Conservation (phyloP, 2,797 vertebrate species). For the Buphagus erythrorhynchus region DNA sequence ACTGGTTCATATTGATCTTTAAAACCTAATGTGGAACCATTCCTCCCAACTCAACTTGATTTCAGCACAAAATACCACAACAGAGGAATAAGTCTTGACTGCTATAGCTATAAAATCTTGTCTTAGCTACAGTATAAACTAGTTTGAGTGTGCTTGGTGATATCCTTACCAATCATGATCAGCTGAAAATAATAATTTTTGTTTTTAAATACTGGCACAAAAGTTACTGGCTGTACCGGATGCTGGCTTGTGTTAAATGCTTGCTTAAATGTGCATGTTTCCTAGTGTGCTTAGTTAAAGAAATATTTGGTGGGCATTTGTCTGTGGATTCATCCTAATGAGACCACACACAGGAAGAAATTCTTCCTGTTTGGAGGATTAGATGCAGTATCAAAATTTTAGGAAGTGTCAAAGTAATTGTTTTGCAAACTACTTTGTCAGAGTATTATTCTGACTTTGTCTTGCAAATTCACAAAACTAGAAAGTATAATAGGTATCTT, state of each 20-base stretch:
- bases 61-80: neutral
- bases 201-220: neutral
- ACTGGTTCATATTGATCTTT: neutral
- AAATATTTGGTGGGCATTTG: neutral
- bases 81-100: neutral
- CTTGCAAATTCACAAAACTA: neutral
- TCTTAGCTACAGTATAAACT: neutral
- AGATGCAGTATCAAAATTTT: neutral
- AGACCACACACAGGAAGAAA: neutral
- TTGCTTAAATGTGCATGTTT: neutral
- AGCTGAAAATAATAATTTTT: neutral
- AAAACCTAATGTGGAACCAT: neutral
- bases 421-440: neutral
- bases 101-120: neutral
- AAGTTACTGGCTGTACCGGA: neutral
- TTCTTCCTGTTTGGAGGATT: neutral
- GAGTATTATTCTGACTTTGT: neutral
- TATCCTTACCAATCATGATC: accelerated
- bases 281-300: neutral
- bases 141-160: neutral
- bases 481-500: neutral
- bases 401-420: neutral
- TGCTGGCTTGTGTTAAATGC: neutral
- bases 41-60: neutral
- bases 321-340: neutral